Evolutionary conservation across 35 echinoderm and acorn worm genomes (phyloP).

Genomic region (Patiria miniata): DNA sequence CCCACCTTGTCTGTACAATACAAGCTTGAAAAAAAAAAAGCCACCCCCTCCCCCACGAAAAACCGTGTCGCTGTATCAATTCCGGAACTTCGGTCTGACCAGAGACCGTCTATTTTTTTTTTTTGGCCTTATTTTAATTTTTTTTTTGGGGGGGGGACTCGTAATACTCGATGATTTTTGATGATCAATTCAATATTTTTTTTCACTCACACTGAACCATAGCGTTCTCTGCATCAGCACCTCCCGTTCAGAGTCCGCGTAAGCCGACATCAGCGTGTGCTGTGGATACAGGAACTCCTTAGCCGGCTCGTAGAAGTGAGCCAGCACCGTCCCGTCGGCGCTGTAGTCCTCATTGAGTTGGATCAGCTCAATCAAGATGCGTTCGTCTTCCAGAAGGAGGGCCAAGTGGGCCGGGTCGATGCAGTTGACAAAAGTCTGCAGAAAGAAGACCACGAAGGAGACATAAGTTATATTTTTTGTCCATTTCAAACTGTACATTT

Average conservation of each 20-base stretch:
- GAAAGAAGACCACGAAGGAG: not conserved
- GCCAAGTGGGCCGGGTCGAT: conserved; percentile 73
- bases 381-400: conserved; percentile 65
- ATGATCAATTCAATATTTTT: too few relatives aligned
- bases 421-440: conserved; percentile 80
- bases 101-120: too few relatives aligned
- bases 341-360: conserved; percentile 79
- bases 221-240: conserved; percentile 76
- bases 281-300: conserved; percentile 91
- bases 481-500: too few relatives aligned
- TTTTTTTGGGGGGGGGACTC: too few relatives aligned
- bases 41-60: too few relatives aligned
- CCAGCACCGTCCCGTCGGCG: conserved; percentile 73
- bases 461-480: too few relatives aligned
- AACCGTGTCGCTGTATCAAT: too few relatives aligned
- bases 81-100: too few relatives aligned
- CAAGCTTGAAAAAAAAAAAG: too few relatives aligned
- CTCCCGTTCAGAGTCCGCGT: conserved; percentile 83
- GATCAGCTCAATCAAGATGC: conserved; percentile 87
- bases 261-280: conserved; percentile 66
- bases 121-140: too few relatives aligned
- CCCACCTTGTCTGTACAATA: too few relatives aligned
- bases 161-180: too few relatives aligned
- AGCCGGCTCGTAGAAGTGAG: conserved; percentile 69
- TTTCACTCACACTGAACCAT: conserved; percentile 91